These are phyloP conservation scores for Hedychridium roseum DNA, from an alignment of 2,888 invertebrate genomes.

Conservation along the genomic window DNA sequence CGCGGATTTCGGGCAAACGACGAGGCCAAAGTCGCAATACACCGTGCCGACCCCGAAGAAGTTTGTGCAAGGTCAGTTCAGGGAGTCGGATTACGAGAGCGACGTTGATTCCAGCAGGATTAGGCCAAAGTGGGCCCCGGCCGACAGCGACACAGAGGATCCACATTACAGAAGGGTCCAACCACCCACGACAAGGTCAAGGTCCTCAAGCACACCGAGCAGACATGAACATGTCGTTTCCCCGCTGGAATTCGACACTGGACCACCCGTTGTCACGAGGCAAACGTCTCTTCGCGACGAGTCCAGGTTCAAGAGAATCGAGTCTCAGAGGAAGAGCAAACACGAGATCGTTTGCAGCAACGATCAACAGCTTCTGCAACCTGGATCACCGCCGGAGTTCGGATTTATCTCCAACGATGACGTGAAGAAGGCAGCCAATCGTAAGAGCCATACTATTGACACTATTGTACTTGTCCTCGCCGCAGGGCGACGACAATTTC, in stretches of 20 bases:
- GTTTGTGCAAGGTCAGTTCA: conserved; percentile 72
- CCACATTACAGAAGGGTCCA: conserved; percentile 71
- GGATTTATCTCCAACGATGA: conserved; percentile 65
- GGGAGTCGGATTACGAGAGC: conserved; percentile 76
- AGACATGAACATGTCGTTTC: conserved; percentile 66
- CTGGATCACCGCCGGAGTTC: conserved; percentile 71
- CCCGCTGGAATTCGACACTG: conserved; percentile 71
- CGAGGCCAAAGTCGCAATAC: conserved; percentile 32
- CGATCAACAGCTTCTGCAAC: conserved; percentile 53
- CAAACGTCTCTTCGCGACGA: conserved; percentile 36
- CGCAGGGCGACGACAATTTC: no score
- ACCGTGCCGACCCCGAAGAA: conserved; percentile 69
- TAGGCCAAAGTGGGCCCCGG: conserved; percentile 72
- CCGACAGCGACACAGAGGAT: conserved; percentile 68
- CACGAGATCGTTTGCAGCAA: conserved; percentile 11
- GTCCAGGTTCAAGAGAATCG: conserved; percentile 41
- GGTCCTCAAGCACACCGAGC: conserved; percentile 53
- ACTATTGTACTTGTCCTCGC: no score
- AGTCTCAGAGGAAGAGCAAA: conserved; percentile 14
- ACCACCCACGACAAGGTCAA: conserved; percentile 64
- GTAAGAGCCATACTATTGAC: conserved; percentile 51
- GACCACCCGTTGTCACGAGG: conserved; percentile 64
- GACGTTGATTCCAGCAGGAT: conserved; percentile 72
- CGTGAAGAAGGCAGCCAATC: conserved; percentile 55
- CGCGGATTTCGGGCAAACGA: conserved; percentile 7